A percentile compares a stretch with the other conserved stretches of the same genome.
These are phyloP conservation scores for Drosophila busckii DNA, from an alignment of 1,140 invertebrate genomes.

Conservation along the genomic window DNA sequence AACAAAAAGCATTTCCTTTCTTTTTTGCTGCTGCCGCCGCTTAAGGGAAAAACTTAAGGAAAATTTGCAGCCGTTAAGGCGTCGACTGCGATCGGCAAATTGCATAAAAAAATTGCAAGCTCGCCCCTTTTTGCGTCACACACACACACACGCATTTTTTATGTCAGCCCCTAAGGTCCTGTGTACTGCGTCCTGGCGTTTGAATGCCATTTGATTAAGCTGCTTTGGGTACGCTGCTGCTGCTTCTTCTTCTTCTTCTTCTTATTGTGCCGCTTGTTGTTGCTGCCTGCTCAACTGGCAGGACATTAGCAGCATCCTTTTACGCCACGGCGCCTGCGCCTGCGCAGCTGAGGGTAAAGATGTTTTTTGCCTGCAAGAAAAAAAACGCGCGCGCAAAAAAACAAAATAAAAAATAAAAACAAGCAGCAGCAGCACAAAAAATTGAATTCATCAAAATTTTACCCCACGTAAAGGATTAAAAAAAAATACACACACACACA, in stretches of 20 bases:
- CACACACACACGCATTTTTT: not conserved
- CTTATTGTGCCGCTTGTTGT: slow-evolving; percentile 10
- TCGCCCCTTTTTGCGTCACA: not conserved
- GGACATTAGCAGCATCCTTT: slow-evolving; percentile 77
- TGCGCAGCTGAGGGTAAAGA: slow-evolving; percentile 58
- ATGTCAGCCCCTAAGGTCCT: too few relatives aligned
- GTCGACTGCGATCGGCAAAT: slow-evolving; percentile 58
- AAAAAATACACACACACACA: slow-evolving; percentile 31
- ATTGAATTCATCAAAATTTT: not conserved
- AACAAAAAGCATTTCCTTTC: slow-evolving; percentile 9
- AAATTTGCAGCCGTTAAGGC: slow-evolving; percentile 31
- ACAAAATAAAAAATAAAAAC: slow-evolving; percentile 9
- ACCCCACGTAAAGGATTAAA: slow-evolving; percentile 48
- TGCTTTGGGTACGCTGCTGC: slow-evolving; percentile 55
- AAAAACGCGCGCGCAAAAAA: slow-evolving; percentile 68
- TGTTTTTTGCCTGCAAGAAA: slow-evolving; percentile 41
- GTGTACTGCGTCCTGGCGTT: slow-evolving; percentile 31
- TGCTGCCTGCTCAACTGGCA: slow-evolving; percentile 11
- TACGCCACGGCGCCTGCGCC: slow-evolving; percentile 59
- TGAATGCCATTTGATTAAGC: slow-evolving; percentile 65
- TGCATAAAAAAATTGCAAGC: slow-evolving; percentile 74
- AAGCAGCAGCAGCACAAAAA: not conserved
- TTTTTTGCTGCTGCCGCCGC: too few relatives aligned
- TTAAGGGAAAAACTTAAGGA: slow-evolving; percentile 17
- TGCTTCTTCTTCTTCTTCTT: slow-evolving; percentile 12